phyloP scores from a whole-genome alignment of 2,888 invertebrate genomes.

The Drosophila mettleri region DNA sequence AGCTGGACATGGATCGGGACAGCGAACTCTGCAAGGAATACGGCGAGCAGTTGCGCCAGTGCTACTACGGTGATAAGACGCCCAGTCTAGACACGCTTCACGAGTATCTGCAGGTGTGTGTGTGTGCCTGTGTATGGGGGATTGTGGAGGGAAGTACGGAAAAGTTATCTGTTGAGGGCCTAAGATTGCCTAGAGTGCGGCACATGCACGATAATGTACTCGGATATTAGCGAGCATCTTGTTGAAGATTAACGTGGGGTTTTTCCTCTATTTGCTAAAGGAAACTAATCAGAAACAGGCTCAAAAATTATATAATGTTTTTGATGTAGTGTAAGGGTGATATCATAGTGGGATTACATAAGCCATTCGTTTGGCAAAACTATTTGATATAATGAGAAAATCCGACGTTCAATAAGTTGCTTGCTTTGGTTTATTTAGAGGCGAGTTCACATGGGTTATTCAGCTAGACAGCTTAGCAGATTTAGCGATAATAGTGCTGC shows the following conservation, averaged over 20 bases:
- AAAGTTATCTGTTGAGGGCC: not conserved
- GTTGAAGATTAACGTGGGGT: not conserved
- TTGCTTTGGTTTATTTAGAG: not conserved
- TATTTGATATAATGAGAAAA: too few species aligned
- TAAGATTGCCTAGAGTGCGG: not conserved
- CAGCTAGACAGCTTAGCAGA: not conserved
- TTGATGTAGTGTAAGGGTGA: too few species aligned
- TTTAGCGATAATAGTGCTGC: not conserved
- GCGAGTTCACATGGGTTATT: not conserved
- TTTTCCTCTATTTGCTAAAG: not conserved
- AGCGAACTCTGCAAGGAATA: slow-evolving; percentile 81
- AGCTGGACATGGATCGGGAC: slow-evolving; percentile 81
- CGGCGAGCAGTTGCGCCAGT: slow-evolving; percentile 78
- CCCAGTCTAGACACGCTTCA: slow-evolving; percentile 84
- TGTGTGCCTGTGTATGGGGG: slow-evolving; percentile 13
- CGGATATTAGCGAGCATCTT: not conserved
- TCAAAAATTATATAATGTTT: too few species aligned
- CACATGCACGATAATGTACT: not conserved
- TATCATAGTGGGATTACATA: too few species aligned
- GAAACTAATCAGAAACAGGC: too few species aligned
- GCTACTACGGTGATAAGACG: slow-evolving; percentile 81
- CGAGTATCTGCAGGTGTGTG: slow-evolving; percentile 81
- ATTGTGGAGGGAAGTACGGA: not conserved
- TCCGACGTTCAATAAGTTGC: too few species aligned
- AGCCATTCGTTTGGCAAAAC: too few species aligned